These are phyloP conservation scores for Patiria miniata DNA, from an alignment of 35 echinoderm and acorn worm species.

Conservation along the genomic window DNA sequence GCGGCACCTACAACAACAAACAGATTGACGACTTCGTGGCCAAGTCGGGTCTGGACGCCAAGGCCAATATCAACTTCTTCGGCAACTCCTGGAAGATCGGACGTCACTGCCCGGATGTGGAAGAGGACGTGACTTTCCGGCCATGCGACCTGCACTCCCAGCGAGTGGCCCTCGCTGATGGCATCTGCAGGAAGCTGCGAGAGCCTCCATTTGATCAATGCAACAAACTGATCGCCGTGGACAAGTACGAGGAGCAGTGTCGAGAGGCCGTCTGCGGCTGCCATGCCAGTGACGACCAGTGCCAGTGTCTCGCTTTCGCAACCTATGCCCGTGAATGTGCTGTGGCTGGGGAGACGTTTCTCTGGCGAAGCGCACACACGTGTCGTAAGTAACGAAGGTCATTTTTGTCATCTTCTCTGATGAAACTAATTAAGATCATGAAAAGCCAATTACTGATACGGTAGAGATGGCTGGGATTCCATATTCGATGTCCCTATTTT, in stretches of 20 bases:
- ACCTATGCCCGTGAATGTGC: constrained; percentile 54
- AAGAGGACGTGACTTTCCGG: neutral
- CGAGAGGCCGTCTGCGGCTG: constrained; percentile 46
- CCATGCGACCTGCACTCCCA: constrained; percentile 2
- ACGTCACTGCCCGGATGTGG: neutral
- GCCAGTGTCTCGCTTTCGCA: constrained; percentile 39
- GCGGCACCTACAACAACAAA: constrained; percentile 42
- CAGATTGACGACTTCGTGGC: constrained; percentile 41
- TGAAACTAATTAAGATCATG: neutral
- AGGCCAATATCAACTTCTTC: constrained; percentile 15
- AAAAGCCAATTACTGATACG: neutral
- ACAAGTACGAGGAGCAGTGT: constrained; percentile 21
- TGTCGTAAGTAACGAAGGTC: constrained; percentile 64
- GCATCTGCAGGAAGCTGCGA: neutral
- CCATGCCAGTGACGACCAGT: neutral
- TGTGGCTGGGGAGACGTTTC: neutral
- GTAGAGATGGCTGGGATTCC: neutral
- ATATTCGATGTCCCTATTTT: neutral
- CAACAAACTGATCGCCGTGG: constrained; percentile 1
- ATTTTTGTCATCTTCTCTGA: too few relatives aligned
- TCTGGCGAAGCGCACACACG: constrained; percentile 27
- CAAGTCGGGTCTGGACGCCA: neutral
- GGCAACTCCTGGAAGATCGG: constrained; percentile 35
- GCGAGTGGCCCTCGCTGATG: neutral
- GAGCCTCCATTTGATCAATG: constrained; percentile 2